A percentile compares a stretch with the other conserved stretches of the same genome.
Evolutionary conservation across 2,888 invertebrate species (phyloP).

Genomic region (Junonia oenone): DNA sequence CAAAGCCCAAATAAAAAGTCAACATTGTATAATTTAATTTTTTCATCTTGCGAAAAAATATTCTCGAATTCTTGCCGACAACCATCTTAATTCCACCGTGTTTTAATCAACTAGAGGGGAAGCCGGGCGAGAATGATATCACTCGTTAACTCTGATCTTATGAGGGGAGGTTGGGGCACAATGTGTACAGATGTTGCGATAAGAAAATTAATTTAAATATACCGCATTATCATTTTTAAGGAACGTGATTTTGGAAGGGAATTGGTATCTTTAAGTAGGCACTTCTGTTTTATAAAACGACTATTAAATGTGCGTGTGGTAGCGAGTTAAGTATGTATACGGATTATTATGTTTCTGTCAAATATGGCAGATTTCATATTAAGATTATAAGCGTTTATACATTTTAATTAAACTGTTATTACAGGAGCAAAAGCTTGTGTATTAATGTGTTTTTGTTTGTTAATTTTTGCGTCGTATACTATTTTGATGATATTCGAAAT

Average conservation of each 20-base stretch:
- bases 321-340: slow-evolving; percentile 16
- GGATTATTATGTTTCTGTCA: slow-evolving; percentile 8
- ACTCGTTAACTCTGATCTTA: slow-evolving; percentile 28
- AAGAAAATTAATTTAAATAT: slow-evolving; percentile 33
- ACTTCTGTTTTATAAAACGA: neutral
- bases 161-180: slow-evolving; percentile 18
- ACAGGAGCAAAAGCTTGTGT: too few species aligned
- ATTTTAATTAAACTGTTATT: neutral
- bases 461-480: too few species aligned
- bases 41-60: slow-evolving; percentile 28
- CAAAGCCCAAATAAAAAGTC: slow-evolving; percentile 24
- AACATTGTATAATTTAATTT: slow-evolving; percentile 31
- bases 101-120: slow-evolving; percentile 31
- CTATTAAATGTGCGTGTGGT: slow-evolving; percentile 17
- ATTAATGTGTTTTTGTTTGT: too few species aligned
- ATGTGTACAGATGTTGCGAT: slow-evolving; percentile 29
- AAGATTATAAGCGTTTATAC: neutral
- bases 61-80: slow-evolving; percentile 26
- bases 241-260: slow-evolving; percentile 17
- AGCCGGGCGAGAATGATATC: slow-evolving; percentile 17
- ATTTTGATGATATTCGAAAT: too few species aligned
- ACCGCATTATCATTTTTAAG: slow-evolving; percentile 29
- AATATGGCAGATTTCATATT: neutral
- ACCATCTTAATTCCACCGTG: slow-evolving; percentile 31
- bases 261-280: slow-evolving; percentile 18